These are phyloP conservation scores for Harpagus bidentatus DNA, from an alignment of 2,113 vertebrate genomes.

Conservation along the genomic window DNA sequence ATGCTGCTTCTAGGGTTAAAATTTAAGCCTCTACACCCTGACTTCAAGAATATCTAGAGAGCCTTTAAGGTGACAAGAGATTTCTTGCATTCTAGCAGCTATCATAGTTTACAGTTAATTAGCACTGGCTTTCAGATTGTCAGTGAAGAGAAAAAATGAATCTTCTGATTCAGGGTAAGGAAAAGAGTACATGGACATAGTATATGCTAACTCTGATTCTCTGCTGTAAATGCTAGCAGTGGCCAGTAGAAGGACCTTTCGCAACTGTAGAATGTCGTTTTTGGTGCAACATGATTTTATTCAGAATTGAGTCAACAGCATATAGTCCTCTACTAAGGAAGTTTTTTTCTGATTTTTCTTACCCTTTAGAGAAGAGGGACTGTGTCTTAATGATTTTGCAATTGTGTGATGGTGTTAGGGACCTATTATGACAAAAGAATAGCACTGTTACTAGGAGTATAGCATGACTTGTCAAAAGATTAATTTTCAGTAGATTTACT, in stretches of 20 bases:
- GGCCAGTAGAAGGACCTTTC: not conserved
- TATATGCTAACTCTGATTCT: not conserved
- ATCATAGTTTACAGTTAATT: not conserved
- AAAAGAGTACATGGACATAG: not conserved
- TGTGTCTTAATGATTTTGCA: not conserved
- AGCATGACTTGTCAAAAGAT: not conserved
- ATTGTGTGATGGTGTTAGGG: not conserved
- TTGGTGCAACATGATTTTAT: not conserved
- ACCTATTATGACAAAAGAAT: not conserved
- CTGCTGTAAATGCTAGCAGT: not conserved
- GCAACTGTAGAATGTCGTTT: not conserved
- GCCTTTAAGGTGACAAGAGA: not conserved
- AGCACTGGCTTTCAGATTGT: not conserved
- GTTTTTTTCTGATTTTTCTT: not conserved
- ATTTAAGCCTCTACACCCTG: not conserved
- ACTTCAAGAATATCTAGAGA: not conserved
- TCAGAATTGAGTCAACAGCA: not conserved
- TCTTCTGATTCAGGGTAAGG: not conserved
- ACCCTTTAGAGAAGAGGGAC: not conserved
- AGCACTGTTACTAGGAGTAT: not conserved
- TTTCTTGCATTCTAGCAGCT: not conserved
- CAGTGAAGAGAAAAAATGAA: not conserved
- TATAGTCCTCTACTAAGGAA: not conserved
- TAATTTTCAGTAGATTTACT: not conserved
- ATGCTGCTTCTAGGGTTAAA: not conserved